These are phyloP conservation scores for Lepus americanus DNA, from an alignment of 2,113 vertebrate species.

Conservation along the genomic window DNA sequence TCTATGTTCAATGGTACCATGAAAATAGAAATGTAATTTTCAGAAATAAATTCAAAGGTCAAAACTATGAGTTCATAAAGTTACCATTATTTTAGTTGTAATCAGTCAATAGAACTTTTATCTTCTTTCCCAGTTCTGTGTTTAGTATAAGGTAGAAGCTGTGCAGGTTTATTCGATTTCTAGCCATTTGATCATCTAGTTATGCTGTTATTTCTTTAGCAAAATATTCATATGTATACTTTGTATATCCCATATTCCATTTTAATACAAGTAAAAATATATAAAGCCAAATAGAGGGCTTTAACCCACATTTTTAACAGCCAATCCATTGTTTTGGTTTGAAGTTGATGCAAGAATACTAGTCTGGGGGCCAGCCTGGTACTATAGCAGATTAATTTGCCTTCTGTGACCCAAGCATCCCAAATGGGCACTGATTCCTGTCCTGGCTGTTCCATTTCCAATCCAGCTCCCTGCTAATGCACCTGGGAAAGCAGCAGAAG, in stretches of 20 bases:
- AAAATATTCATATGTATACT: background rate
- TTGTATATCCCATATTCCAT: background rate
- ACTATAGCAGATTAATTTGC: too few relatives aligned
- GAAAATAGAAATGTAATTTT: constrained; percentile 43
- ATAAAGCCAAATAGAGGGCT: background rate
- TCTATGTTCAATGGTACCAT: background rate
- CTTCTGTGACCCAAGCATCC: too few relatives aligned
- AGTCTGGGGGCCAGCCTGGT: too few relatives aligned
- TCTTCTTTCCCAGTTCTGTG: background rate
- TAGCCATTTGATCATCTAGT: background rate
- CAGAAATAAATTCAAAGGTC: constrained; percentile 10
- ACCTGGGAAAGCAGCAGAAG: too few relatives aligned
- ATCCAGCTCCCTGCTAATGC: too few relatives aligned
- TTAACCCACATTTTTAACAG: background rate
- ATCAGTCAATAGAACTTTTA: background rate
- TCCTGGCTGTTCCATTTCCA: too few relatives aligned
- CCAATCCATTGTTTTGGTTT: background rate
- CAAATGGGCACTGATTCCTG: too few relatives aligned
- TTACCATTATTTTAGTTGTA: background rate
- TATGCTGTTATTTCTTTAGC: background rate
- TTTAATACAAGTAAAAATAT: background rate
- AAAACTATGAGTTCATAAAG: background rate
- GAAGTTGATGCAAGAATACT: background rate
- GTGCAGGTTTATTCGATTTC: background rate
- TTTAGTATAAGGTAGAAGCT: background rate